Conservation (phyloP, 2,797 vertebrate species). For the Sebastes diploproa region DNA sequence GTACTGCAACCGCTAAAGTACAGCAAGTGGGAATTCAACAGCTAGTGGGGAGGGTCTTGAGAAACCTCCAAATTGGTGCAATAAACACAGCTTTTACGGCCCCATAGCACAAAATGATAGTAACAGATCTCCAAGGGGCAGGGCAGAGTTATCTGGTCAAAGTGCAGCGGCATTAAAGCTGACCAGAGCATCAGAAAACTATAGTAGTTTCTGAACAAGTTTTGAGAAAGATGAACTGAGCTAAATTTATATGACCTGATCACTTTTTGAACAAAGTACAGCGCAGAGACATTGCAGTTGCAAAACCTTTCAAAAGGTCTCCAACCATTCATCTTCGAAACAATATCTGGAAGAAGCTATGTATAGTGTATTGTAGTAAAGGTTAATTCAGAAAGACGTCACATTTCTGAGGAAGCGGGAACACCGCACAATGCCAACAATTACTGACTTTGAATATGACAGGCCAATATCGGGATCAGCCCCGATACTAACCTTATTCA, state of each 20-base stretch:
- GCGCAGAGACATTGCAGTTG: background rate
- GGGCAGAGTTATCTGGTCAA: background rate
- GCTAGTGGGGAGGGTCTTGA: background rate
- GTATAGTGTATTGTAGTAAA: background rate
- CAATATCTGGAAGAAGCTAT: background rate
- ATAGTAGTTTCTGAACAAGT: background rate
- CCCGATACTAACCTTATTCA: background rate
- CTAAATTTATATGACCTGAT: background rate
- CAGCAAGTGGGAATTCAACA: conserved; percentile 4
- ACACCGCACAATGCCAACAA: background rate
- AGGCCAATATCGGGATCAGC: background rate
- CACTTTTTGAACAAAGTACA: background rate
- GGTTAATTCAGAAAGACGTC: background rate
- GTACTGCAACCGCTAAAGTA: background rate
- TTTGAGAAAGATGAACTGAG: background rate
- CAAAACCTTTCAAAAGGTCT: background rate
- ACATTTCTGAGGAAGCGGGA: background rate
- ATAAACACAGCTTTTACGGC: conserved; percentile 33
- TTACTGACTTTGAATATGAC: background rate
- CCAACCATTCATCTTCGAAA: background rate
- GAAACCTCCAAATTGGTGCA: conserved; percentile 13
- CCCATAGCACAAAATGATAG: conserved; percentile 8
- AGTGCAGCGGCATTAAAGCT: background rate
- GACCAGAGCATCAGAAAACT: background rate
- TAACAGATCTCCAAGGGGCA: conserved; percentile 1